Evolutionary conservation across 2,797 vertebrate genomes (phyloP).

Genomic region (Enteromius thamalakanensis): DNA sequence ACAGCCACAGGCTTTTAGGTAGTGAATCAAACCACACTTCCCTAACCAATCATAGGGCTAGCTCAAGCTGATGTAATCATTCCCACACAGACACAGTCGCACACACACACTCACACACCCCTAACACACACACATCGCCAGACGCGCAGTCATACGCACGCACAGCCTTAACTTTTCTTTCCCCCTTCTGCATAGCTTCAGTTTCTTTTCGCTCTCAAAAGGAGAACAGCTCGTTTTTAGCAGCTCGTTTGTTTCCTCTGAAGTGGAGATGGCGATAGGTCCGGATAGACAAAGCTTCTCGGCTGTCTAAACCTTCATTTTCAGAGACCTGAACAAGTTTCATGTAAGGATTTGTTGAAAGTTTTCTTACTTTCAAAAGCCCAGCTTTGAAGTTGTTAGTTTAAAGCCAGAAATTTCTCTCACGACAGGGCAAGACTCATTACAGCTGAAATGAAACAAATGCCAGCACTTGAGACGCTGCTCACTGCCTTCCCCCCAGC

Average conservation of each 20-base stretch:
- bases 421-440: conserved; percentile 72
- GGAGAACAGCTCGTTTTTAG: conserved; percentile 30
- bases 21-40: conserved; percentile 89
- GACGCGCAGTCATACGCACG: conserved; percentile 57
- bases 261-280: conserved; percentile 6
- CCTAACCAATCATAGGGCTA: conserved; percentile 85
- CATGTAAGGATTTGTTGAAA: conserved; percentile 63
- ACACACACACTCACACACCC: conserved; percentile 72
- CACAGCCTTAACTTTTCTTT: conserved; percentile 55
- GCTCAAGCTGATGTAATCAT: conserved; percentile 87
- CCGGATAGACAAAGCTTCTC: conserved; percentile 49
- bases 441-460: conserved; percentile 71
- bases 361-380: conserved; percentile 60
- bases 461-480: conserved; percentile 69
- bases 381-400: conserved; percentile 69
- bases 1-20: conserved; percentile 84
- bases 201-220: conserved; percentile 33
- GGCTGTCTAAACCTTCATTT: conserved; percentile 55
- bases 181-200: conserved; percentile 56
- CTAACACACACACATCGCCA: conserved; percentile 39
- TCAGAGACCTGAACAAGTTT: conserved; percentile 58
- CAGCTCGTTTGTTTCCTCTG: conserved; percentile 23
- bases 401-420: conserved; percentile 70
- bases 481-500: conserved; percentile 57
- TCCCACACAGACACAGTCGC: conserved; percentile 56